A percentile compares a stretch with the other conserved stretches of the same genome.
phyloP scores from a whole-genome alignment of 2,113 vertebrate species.

The Nothocercus nigrocapillus region DNA sequence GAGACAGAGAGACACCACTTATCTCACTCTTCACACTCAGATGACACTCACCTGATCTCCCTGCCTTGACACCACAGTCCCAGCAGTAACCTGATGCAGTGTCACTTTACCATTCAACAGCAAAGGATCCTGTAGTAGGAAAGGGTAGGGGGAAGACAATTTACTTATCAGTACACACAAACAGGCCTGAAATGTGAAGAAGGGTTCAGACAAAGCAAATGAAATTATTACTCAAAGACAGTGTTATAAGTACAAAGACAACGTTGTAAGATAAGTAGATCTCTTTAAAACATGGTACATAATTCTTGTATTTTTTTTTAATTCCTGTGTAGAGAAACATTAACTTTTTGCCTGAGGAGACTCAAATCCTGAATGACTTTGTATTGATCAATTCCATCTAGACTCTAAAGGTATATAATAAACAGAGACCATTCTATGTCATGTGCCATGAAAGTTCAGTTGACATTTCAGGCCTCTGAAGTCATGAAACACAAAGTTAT shows the following conservation, averaged over 20 bases:
- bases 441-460: neutral
- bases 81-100: constrained; percentile 88
- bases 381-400: neutral
- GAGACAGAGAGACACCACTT: neutral
- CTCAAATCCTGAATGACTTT: neutral
- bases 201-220: neutral
- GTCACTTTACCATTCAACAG: constrained; percentile 88
- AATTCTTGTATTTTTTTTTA: neutral
- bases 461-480: neutral
- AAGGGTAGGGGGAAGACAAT: fast-evolving
- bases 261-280: too few species aligned
- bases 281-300: neutral
- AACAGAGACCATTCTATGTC: neutral
- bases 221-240: neutral
- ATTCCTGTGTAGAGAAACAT: neutral
- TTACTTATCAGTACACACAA: neutral
- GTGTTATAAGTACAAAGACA: neutral
- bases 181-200: neutral
- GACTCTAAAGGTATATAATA: neutral
- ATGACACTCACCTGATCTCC: constrained; percentile 90
- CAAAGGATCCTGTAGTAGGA: constrained; percentile 78
- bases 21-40: neutral
- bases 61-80: constrained; percentile 86
- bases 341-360: neutral
- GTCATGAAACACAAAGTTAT: neutral